Conservation (phyloP, 1,140 invertebrate genomes). For the Dinoponera quadriceps region DNA sequence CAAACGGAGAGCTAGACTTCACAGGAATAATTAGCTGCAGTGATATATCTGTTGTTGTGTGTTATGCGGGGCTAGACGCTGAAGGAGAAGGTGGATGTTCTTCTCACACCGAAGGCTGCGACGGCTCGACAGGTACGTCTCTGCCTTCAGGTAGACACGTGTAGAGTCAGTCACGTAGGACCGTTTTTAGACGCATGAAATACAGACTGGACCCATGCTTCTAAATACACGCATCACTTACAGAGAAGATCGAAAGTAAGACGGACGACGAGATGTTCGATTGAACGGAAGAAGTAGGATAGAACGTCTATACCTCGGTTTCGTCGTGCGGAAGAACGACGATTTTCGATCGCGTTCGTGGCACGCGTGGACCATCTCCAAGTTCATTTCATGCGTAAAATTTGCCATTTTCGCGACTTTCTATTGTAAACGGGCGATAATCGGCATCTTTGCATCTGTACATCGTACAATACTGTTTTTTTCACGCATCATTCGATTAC, state of each 20-base stretch:
- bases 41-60: constrained; percentile 79
- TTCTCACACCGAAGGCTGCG: constrained; percentile 94
- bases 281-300: not conserved
- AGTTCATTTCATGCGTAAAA: constrained; percentile 13
- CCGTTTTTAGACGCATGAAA: constrained; percentile 73
- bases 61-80: constrained; percentile 88
- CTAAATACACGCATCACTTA: constrained; percentile 67
- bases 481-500: not conserved
- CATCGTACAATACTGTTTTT: not conserved
- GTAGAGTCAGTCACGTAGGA: constrained; percentile 80
- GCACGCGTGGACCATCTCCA: constrained; percentile 1
- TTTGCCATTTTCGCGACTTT: not conserved
- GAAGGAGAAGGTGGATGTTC: constrained; percentile 93
- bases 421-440: not conserved
- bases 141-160: constrained; percentile 83
- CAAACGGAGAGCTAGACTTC: constrained; percentile 33
- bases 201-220: constrained; percentile 71
- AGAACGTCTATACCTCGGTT: not conserved
- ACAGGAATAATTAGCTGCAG: constrained; percentile 63
- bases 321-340: not conserved
- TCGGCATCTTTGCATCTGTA: not conserved
- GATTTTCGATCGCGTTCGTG: not conserved
- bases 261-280: not conserved
- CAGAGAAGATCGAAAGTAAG: constrained; percentile 17
- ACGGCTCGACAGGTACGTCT: constrained; percentile 93